Conservation (phyloP, 2,888 invertebrate genomes). For the Chloroclystis v-ata region DNA sequence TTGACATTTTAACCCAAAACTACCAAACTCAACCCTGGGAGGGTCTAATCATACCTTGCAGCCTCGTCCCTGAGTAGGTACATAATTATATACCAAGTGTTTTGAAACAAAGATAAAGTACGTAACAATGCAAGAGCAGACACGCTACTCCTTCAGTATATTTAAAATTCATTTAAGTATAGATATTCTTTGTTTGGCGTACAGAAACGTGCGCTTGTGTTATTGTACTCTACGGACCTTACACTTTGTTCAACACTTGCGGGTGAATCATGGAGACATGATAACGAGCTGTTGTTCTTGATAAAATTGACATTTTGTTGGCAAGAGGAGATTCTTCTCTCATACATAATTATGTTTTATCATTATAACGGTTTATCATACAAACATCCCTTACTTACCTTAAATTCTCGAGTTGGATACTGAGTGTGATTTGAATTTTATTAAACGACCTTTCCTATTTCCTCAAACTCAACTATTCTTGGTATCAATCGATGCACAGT, state of each 20-base stretch:
- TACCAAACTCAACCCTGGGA: slow-evolving; percentile 7
- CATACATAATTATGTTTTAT: too few species aligned
- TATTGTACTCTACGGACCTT: slow-evolving; percentile 12
- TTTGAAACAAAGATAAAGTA: slow-evolving; percentile 24
- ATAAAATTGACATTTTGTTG: too few species aligned
- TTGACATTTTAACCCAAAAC: slow-evolving; percentile 5
- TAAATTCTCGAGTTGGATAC: too few species aligned
- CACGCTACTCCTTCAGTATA: slow-evolving; percentile 13
- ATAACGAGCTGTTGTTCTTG: not conserved
- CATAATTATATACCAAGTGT: slow-evolving; percentile 13
- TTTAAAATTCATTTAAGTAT: not conserved
- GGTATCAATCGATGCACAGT: too few species aligned
- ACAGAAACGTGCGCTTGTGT: slow-evolving; percentile 12
- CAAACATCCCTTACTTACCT: too few species aligned
- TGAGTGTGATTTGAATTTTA: too few species aligned
- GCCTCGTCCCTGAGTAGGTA: slow-evolving; percentile 17
- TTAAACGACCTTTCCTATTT: too few species aligned
- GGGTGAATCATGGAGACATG: slow-evolving; percentile 11
- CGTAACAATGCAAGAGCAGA: slow-evolving; percentile 15
- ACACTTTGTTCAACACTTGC: slow-evolving; percentile 14
- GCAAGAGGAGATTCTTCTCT: too few species aligned
- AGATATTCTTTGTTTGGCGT: slow-evolving; percentile 15
- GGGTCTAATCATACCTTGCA: slow-evolving; percentile 7
- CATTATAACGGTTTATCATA: not conserved
- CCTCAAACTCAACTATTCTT: too few species aligned